Conservation (phyloP, 2,113 vertebrate genomes). For the Barbus barbus region DNA sequence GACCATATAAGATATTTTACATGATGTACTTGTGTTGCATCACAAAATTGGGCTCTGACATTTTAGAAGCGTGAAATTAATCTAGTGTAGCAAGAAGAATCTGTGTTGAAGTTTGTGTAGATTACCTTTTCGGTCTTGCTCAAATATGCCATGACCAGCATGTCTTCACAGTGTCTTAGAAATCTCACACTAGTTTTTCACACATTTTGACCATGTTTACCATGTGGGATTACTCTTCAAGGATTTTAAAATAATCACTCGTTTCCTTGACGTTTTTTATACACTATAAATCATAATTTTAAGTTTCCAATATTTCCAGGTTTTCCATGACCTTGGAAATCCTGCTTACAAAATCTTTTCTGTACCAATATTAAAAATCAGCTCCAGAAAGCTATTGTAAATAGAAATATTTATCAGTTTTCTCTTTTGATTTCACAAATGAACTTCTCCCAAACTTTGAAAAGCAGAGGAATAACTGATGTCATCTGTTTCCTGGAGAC, state of each 20-base stretch:
- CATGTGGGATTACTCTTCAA: neutral
- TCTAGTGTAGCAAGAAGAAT: neutral
- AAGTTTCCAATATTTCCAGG: neutral
- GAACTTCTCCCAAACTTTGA: neutral
- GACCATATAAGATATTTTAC: neutral
- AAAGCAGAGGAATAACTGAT: neutral
- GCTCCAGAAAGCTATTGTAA: neutral
- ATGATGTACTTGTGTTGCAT: neutral
- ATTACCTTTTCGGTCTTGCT: neutral
- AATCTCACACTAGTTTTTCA: neutral
- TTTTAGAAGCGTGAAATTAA: neutral
- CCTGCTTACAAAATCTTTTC: neutral
- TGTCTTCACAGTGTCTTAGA: neutral
- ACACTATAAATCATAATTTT: neutral
- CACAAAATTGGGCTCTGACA: neutral
- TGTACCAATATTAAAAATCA: neutral
- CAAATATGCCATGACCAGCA: neutral
- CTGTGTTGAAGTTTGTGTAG: neutral
- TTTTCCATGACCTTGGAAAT: neutral
- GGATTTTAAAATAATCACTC: too few relatives aligned
- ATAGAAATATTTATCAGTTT: neutral
- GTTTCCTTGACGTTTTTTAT: too few relatives aligned
- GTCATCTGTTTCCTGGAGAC: neutral
- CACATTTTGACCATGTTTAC: neutral
- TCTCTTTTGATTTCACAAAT: neutral